phyloP scores from a whole-genome alignment of 2,113 vertebrate species.

The Ciconia maguari region DNA sequence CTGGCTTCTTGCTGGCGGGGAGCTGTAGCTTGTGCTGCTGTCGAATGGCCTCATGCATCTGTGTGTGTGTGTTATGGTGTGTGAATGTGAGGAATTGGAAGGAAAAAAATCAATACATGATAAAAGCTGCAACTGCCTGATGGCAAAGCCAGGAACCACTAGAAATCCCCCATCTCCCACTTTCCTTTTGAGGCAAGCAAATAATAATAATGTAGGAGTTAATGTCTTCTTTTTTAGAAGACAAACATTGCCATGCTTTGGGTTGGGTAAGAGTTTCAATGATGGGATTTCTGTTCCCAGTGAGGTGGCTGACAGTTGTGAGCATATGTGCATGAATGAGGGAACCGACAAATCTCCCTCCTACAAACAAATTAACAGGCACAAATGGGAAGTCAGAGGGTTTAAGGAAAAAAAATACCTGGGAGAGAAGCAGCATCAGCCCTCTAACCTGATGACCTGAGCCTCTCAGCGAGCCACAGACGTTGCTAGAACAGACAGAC shows the following conservation, averaged over 20 bases:
- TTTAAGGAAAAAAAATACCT: not conserved
- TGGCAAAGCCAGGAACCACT: not conserved
- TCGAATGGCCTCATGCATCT: fast-evolving
- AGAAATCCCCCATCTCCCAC: not conserved
- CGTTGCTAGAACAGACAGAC: not conserved
- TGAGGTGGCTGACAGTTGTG: not conserved
- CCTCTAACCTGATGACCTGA: not conserved
- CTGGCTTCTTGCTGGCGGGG: not conserved
- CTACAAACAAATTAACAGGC: not conserved
- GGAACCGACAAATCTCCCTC: not conserved
- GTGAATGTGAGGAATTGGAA: not conserved
- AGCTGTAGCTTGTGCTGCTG: not conserved
- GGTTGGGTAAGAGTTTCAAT: not conserved
- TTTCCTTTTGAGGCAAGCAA: not conserved
- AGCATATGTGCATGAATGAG: not conserved
- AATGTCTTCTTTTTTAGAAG: not conserved
- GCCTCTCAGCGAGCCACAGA: not conserved
- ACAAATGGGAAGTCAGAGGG: not conserved
- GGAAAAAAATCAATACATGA: not conserved
- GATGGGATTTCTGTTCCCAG: not conserved
- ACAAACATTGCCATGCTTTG: not conserved
- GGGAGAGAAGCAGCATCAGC: not conserved
- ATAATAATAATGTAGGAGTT: not conserved
- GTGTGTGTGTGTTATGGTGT: fast-evolving
- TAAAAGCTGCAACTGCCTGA: not conserved